Conservation (phyloP, 1,140 invertebrate genomes). For the Zaprionus inermis region DNA sequence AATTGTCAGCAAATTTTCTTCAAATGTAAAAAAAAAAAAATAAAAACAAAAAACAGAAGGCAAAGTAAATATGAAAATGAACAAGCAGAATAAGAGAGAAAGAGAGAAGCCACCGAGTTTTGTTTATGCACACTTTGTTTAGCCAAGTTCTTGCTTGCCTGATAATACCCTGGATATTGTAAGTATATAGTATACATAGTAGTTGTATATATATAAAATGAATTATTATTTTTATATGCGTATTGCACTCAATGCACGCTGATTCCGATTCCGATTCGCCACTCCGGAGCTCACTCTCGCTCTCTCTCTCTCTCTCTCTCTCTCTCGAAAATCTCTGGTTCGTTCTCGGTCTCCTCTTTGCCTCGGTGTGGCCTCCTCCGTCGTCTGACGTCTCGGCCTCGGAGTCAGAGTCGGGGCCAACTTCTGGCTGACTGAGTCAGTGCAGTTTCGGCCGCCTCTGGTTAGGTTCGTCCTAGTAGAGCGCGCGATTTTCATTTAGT, state of each 20-base stretch:
- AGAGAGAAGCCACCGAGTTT: constrained; percentile 35
- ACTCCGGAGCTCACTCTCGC: constrained; percentile 5
- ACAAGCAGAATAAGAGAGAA: constrained; percentile 1
- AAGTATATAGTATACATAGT: constrained; percentile 14
- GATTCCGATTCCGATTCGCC: constrained; percentile 48
- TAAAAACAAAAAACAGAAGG: constrained; percentile 11
- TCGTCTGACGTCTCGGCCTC: constrained; percentile 29
- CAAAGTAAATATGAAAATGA: constrained; percentile 16
- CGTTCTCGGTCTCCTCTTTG: constrained; percentile 28
- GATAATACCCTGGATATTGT: constrained; percentile 29
- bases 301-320: constrained; percentile 21
- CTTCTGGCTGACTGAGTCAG: constrained; percentile 47
- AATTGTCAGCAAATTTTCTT: constrained; percentile 81
- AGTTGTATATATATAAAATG: constrained; percentile 23
- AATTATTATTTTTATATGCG: constrained; percentile 58
- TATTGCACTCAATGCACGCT: constrained; percentile 37
- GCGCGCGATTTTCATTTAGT: constrained; percentile 42
- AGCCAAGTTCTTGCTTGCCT: constrained; percentile 50
- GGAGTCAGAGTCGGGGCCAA: constrained; percentile 41
- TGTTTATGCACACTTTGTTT: constrained; percentile 62
- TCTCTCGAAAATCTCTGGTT: constrained; percentile 20
- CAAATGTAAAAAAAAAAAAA: constrained; percentile 57
- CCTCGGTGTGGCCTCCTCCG: constrained; percentile 18
- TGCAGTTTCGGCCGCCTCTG: constrained; percentile 74
- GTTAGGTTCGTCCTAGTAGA: constrained; percentile 51